Base-by-base conservation (phyloP, 2,797 vertebrate species). In the Pogonophryne albipinna region DNA sequence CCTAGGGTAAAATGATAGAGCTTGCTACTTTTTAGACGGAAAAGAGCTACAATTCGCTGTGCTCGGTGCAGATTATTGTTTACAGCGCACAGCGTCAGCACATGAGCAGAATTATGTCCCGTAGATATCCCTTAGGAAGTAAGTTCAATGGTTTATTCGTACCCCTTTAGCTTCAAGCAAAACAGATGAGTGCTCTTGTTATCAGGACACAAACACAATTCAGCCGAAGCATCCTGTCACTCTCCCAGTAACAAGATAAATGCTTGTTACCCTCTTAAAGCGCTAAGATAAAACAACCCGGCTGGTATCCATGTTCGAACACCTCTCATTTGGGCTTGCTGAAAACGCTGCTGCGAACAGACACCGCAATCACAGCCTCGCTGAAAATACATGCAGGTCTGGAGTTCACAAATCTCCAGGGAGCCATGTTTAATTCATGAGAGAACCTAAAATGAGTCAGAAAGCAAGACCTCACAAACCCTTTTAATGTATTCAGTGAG, bases 231-330 rank as follows among this genome's bases (percentile, higher is more conserved):
- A 75, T 93, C 82, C 92, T 91, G 94, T 88, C 93, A 87, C 90
- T 90, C 88, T 87, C 79, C 74, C 41, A 34, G 88, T 88, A 90
- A 91, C 92, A 92, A 93, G 95, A 95, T 95, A 95, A 94, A 93
- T 80, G 80, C 83, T 86, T 92, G 92, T 93, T 92, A 90, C 85
- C 87, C 92, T 93, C 93, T 93, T 89, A 90, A 90, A 88, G 72
- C 70, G 2, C 66, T 11, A 38, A 87, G 90, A 94, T 93, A 93
- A 93, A 90, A 84, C 85, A 64, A 65, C 23, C 73, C 76, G 69
- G 78, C 85, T 84, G 87, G 84, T 89, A 87, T 88, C 84, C 79
- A 74, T 86, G 81, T 87, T 86, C 68, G 45, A 85, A 91, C 91
- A 92, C 91, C 88, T 93, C 87, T 85, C 78, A 75, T 91, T 84